These are phyloP conservation scores for Oceanites oceanicus DNA, from an alignment of 2,113 vertebrate species.

Conservation along the genomic window DNA sequence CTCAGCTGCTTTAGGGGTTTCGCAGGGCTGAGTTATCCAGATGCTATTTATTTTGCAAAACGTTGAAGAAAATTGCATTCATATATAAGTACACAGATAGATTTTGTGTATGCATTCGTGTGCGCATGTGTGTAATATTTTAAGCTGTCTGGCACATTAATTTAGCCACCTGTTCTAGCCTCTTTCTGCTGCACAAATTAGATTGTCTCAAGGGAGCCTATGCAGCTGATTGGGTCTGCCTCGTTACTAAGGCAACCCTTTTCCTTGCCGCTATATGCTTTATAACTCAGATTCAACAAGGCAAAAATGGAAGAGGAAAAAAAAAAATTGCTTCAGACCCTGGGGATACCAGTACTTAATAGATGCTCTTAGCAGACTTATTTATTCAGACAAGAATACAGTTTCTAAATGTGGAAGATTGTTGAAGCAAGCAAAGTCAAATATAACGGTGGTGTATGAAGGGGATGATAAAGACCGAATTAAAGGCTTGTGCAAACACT, in stretches of 20 bases:
- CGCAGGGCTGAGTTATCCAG: not conserved
- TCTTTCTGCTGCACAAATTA: conserved; percentile 75
- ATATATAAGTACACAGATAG: not conserved
- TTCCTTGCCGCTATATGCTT: conserved; percentile 67
- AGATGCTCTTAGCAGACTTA: conserved; percentile 35
- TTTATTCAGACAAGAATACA: conserved; percentile 48
- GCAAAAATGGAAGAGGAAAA: conserved; percentile 30
- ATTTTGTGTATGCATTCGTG: not conserved
- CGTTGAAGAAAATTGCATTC: not conserved
- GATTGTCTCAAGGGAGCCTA: conserved; percentile 70
- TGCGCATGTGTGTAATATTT: not conserved
- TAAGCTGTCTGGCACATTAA: conserved; percentile 72
- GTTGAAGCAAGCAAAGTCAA: conserved; percentile 10
- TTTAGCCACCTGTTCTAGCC: conserved; percentile 79
- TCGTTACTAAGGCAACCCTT: conserved; percentile 80
- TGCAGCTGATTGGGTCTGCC: conserved; percentile 74
- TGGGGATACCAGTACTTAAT: conserved; percentile 58
- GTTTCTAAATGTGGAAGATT: conserved; percentile 44
- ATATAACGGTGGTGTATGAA: not conserved
- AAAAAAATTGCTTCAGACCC: not conserved
- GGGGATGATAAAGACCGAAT: not conserved
- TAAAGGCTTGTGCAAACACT: not conserved
- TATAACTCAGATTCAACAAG: conserved; percentile 65
- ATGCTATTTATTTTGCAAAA: conserved; percentile 18
- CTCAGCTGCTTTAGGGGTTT: not conserved